Evolutionary conservation across 2,113 vertebrate species (phyloP).

Genomic region (Aspiorhynchus laticeps): DNA sequence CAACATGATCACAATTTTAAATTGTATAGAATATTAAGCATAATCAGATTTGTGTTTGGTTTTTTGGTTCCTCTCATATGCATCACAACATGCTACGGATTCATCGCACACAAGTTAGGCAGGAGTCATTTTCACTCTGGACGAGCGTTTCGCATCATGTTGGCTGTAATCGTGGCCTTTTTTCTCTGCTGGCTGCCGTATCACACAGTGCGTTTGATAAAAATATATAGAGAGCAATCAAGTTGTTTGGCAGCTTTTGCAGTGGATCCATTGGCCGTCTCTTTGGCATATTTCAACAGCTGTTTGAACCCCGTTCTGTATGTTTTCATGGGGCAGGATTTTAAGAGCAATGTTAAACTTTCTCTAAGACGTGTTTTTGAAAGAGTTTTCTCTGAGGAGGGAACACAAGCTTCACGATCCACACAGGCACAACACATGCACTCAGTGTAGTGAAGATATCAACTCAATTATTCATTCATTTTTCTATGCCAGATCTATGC

Average conservation of each 20-base stretch:
- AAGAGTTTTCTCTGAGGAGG: too few relatives aligned
- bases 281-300: conserved; percentile 80
- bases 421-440: not conserved
- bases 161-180: conserved; percentile 70
- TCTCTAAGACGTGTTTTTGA: conserved; percentile 74
- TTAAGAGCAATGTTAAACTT: conserved; percentile 71
- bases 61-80: too few relatives aligned
- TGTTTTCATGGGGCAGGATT: conserved; percentile 78
- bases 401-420: not conserved
- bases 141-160: conserved; percentile 68
- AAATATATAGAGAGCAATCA: conserved; percentile 1
- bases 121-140: conserved; percentile 59
- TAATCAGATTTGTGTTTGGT: too few relatives aligned
- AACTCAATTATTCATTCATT: not conserved
- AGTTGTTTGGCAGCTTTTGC: not conserved
- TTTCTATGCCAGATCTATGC: not conserved
- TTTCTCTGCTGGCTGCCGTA: conserved; percentile 82
- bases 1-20: too few relatives aligned
- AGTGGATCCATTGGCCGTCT: conserved; percentile 70
- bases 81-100: too few relatives aligned
- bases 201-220: conserved; percentile 71
- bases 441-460: not conserved
- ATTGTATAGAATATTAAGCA: too few relatives aligned
- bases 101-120: conserved; percentile 63
- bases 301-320: conserved; percentile 83